Evolutionary conservation across 2,797 vertebrate genomes (phyloP).

Genomic region (Myotis vivesi): DNA sequence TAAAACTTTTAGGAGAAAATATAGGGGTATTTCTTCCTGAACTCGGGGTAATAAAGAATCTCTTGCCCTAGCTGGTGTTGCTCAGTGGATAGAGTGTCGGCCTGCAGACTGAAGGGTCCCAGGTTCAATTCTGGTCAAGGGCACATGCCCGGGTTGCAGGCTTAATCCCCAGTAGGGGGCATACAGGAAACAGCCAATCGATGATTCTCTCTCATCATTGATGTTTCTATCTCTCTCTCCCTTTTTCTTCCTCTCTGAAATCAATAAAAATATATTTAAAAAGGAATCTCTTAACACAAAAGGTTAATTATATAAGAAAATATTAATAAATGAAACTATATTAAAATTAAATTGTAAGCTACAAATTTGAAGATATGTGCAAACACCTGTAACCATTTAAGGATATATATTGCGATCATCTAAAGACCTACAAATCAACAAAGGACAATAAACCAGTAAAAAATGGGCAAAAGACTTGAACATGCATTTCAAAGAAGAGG

Average conservation of each 20-base stretch:
- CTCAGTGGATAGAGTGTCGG: no score
- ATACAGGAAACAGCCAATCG: no score
- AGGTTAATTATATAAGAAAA: neutral
- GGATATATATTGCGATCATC: neutral
- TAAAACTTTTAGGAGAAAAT: slow-evolving; percentile 16
- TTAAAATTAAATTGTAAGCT: neutral
- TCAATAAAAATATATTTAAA: neutral
- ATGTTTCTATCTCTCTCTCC: no score
- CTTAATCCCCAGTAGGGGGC: no score
- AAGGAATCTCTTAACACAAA: slow-evolving; percentile 2
- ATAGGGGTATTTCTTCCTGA: neutral
- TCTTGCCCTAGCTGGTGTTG: neutral
- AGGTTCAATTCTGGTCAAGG: no score
- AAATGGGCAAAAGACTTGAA: neutral
- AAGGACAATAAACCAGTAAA: neutral
- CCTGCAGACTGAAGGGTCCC: no score
- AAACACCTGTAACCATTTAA: neutral
- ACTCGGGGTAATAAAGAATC: neutral
- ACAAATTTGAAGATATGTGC: neutral
- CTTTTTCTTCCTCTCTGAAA: no score
- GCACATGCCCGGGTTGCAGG: no score
- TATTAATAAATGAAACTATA: neutral
- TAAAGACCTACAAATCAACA: slow-evolving; percentile 7
- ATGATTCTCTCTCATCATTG: no score
- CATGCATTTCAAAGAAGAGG: neutral